These are phyloP conservation scores for Drosophila pegasa DNA, from an alignment of 2,888 invertebrate species.

Conservation along the genomic window DNA sequence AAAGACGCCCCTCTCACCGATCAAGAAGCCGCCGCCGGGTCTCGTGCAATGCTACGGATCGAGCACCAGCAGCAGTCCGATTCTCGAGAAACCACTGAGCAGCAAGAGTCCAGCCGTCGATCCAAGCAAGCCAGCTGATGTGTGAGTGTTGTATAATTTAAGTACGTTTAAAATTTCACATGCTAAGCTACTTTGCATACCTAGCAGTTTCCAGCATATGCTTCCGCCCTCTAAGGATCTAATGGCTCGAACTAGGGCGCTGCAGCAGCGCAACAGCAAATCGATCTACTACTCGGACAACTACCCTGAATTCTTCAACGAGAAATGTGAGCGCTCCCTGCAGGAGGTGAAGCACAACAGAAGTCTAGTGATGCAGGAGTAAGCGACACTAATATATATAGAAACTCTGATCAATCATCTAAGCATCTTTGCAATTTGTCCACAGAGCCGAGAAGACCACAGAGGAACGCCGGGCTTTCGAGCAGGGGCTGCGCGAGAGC, in stretches of 20 bases:
- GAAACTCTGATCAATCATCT: background rate
- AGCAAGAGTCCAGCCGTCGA: background rate
- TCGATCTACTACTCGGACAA: slow-evolving; percentile 41
- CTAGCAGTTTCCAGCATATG: no score
- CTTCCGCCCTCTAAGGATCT: background rate
- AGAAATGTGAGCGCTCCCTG: slow-evolving; percentile 8
- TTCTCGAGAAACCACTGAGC: background rate
- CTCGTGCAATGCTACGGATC: slow-evolving; percentile 11
- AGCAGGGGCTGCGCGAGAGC: slow-evolving; percentile 85
- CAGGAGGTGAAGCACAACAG: slow-evolving; percentile 21
- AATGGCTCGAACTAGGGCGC: slow-evolving; percentile 27
- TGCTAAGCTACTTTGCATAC: no score
- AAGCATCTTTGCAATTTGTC: background rate
- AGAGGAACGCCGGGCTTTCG: slow-evolving; percentile 84
- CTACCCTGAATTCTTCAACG: slow-evolving; percentile 22
- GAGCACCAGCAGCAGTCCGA: slow-evolving; percentile 3
- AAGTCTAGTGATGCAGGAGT: slow-evolving; percentile 34
- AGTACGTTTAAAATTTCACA: no score
- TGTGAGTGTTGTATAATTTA: no score
- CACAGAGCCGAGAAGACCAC: slow-evolving; percentile 68
- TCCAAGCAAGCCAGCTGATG: background rate
- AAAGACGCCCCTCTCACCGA: background rate
- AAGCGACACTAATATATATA: slow-evolving; percentile 2
- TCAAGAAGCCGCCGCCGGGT: slow-evolving; percentile 14
- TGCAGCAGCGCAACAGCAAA: slow-evolving; percentile 35